Base-by-base conservation (phyloP, 2,888 invertebrate genomes). In the Bembecia ichneumoniformis region DNA sequence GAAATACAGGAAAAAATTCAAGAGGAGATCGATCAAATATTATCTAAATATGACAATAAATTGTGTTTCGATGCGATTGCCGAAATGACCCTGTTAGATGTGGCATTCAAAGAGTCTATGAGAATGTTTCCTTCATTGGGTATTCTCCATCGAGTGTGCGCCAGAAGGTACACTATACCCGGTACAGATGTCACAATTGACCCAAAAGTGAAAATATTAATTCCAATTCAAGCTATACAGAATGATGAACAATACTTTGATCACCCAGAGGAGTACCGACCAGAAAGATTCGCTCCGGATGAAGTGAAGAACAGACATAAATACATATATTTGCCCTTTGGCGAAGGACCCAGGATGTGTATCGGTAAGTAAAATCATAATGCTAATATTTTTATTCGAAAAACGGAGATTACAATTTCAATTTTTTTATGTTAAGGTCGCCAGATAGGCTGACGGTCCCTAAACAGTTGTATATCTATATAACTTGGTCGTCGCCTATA, bases 181-280 rank as follows among this genome's bases (percentile, higher is more conserved):
- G 52, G 34, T 11, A n/a, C 67, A 62, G 61, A 56, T 34, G 54
- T 81, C 9, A 71, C 69, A 0, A 59, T 81, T 35, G 77, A 81
- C 45, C 69, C 73, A 1, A 78, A 71, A 2, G 78, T 80, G 3
- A 72, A 62, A 52, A 71, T 80, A 3, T 58, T 76, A 4, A 60
- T 82, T 34, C 78, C 81, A 1, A 16, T 75, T 1, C 71, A 78
- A 54, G 77, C 72, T 0, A 65, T 81, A 50, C 81, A 81, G 45
- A 72, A 59, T 14, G 81, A 82, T 47, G 66, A 68, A 46, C 59
- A 74, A 43, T 78, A 81, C 54, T 82, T 73, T 35, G 64, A 74
- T 0, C 65, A 74, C 40, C 77, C 81, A 0, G 48, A 58, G 1
- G 59, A 73, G 48, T 81, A 74, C 45, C 50, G 54, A 0, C 79